phyloP scores from a whole-genome alignment of 2,113 vertebrate species.

The Scalopus aquaticus region DNA sequence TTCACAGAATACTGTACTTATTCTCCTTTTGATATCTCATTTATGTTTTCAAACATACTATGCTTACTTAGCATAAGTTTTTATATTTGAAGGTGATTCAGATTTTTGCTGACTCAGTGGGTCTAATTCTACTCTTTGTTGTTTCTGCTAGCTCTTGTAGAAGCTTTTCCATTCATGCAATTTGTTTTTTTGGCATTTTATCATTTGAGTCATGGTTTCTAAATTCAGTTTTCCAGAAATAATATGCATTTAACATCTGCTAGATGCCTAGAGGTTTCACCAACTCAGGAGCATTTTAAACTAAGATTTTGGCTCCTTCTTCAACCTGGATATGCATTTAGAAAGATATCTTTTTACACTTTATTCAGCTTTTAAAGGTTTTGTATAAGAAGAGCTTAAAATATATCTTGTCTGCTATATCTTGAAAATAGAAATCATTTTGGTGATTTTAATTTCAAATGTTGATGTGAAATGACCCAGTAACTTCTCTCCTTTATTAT shows the following conservation, averaged over 20 bases:
- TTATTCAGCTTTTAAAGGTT: slow-evolving; percentile 16
- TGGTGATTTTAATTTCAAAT: background rate
- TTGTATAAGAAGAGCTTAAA: background rate
- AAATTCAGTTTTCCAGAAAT: slow-evolving; percentile 28
- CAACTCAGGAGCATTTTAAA: background rate
- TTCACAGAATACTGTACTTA: background rate
- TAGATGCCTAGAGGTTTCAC: background rate
- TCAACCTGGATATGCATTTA: background rate
- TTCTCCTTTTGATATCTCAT: background rate
- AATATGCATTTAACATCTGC: background rate
- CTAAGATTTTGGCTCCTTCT: background rate
- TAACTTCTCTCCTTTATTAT: background rate
- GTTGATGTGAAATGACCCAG: background rate
- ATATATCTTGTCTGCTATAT: background rate
- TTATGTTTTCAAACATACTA: background rate
- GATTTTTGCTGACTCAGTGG: background rate
- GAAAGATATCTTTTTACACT: background rate
- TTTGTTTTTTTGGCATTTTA: slow-evolving; percentile 44
- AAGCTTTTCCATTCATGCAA: background rate
- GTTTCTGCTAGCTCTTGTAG: slow-evolving; percentile 34
- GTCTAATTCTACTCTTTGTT: slow-evolving; percentile 25
- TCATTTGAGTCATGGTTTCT: background rate
- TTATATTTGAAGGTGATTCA: slow-evolving; percentile 11
- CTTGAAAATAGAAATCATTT: background rate
- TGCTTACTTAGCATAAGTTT: background rate